Base-by-base conservation (phyloP, 2,797 vertebrate species). In the Manis crassicaudata region DNA sequence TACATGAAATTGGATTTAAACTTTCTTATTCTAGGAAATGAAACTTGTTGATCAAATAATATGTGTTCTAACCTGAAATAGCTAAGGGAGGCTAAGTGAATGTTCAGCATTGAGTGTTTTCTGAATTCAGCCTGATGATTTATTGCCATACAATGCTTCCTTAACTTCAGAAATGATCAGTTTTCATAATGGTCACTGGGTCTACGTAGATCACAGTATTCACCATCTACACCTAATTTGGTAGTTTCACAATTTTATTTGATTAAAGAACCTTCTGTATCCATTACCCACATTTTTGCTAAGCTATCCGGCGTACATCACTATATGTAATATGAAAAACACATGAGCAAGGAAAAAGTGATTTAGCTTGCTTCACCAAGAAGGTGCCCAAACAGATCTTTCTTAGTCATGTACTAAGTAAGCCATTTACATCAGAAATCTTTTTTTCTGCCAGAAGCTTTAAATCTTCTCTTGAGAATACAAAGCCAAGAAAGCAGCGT, bases 1-100 rank as follows among this genome's bases (percentile, higher is more conserved):
- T 90, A 82, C 95, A 90, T 96, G 87, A 96, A 97, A 95, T 94
- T 96, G 70, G 35, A 92, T 86, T 98, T 97, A 97, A 95, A 95
- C 50, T 86, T 97, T 94, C 58, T 97, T 96, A 90, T 92, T 95
- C 37, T 96, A 96, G 97, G 88, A 83, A 97, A 92, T 96, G 96
- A 96, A 97, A 87, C 89, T 97, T 96, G 67, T 95, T 97, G 68
- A 70, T 86, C 77, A 94, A 96, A 94, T 56, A 97, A 2, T 95
- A 88, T 94, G 67, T 95, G n/a, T 95, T 92, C 77, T 96, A 96
- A 97, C 46, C 77, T 94, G 65, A 95, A 96, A 72, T 92, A 94
- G 90, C 65, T 88, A 76, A 90, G 62, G 80, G 86, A 97, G 92
- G 35, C 83, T 85, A 92, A 96, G n/a, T 86, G 73, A 96, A 76